Conservation (phyloP, 2,797 vertebrate genomes). For the Pangasius djambal region DNA sequence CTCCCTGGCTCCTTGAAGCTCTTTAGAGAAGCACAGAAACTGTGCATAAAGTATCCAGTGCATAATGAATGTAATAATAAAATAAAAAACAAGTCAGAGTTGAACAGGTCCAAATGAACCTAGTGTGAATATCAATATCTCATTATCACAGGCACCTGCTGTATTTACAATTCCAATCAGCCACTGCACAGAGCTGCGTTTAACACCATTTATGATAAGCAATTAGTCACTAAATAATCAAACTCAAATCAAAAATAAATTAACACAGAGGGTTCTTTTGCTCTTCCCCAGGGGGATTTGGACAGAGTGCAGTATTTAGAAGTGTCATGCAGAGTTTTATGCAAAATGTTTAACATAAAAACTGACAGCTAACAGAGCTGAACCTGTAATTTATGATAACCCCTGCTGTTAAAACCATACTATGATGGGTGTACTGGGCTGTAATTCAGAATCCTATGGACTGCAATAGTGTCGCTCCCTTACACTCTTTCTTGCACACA, state of each 20-base stretch:
- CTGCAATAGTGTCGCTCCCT: conserved; percentile 9
- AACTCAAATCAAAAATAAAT: conserved; percentile 42
- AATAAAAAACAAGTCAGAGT: conserved; percentile 5
- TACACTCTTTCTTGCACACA: conserved; percentile 1
- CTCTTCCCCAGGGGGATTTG: conserved; percentile 27
- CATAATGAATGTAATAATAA: conserved; percentile 29
- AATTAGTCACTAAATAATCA: conserved; percentile 44
- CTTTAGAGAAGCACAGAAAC: conserved; percentile 2
- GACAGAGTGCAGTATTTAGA: conserved; percentile 48
- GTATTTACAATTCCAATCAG: conserved; percentile 39
- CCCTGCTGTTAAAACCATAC: conserved; percentile 35
- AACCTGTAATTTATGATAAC: conserved; percentile 44
- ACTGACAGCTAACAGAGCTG: conserved; percentile 33
- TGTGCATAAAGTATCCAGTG: background rate
- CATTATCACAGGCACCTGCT: conserved; percentile 28
- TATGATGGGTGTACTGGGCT: conserved; percentile 34
- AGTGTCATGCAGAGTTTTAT: conserved; percentile 56
- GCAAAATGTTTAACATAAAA: conserved; percentile 39
- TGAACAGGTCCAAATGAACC: conserved; percentile 22
- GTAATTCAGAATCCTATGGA: conserved; percentile 37
- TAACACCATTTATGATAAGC: conserved; percentile 43
- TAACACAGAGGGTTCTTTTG: conserved; percentile 28
- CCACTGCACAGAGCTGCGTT: conserved; percentile 32
- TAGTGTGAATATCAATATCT: conserved; percentile 41
- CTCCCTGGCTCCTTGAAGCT: background rate